phyloP scores from a whole-genome alignment of 2,113 vertebrate genomes.

The Phalacrocorax aristotelis region DNA sequence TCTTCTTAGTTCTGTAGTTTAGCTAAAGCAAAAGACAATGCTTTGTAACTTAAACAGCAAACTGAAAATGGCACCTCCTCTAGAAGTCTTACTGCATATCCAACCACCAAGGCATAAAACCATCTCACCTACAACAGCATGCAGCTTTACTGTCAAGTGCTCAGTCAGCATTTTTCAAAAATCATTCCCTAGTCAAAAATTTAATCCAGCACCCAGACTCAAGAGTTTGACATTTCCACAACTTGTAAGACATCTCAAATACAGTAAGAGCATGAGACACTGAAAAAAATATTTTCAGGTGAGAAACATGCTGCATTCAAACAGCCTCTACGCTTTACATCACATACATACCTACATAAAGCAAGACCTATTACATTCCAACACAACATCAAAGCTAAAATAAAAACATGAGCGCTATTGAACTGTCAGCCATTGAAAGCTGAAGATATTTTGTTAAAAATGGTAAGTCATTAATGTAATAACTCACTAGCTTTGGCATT shows the following conservation, averaged over 20 bases:
- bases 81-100: neutral
- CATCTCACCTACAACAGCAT: neutral
- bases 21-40: conserved; percentile 61
- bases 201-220: neutral
- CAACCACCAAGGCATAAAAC: neutral
- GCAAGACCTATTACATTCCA: neutral
- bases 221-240: neutral
- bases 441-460: neutral
- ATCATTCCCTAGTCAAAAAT: neutral
- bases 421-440: neutral
- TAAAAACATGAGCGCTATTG: neutral
- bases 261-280: neutral
- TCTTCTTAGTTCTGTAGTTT: conserved; percentile 75
- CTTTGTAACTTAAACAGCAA: neutral
- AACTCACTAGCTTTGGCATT: conserved; percentile 85
- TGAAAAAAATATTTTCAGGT: neutral
- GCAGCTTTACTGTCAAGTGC: neutral
- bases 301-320: neutral
- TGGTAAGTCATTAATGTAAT: neutral
- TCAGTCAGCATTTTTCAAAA: neutral
- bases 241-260: neutral
- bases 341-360: neutral
- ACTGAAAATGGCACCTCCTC: neutral
- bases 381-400: neutral
- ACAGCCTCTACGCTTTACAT: neutral